Evolutionary conservation across 2,888 invertebrate species (phyloP).

Genomic region (Ormyrus nitidulus): DNA sequence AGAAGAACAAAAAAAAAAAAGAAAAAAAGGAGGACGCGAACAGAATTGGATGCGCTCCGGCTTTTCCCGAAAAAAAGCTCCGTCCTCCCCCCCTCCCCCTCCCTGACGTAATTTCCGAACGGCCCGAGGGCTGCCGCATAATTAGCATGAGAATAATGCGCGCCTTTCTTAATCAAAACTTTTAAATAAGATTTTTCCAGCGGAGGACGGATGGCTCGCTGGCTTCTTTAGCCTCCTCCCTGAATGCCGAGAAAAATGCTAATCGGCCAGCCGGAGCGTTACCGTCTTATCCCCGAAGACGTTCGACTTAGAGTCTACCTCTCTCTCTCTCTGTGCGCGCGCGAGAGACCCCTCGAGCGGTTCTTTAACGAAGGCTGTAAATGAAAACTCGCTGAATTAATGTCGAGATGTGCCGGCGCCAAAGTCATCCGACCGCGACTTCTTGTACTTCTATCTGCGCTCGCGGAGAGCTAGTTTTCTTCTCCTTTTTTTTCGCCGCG

Average conservation of each 20-base stretch:
- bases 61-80: constrained; percentile 43
- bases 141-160: constrained; percentile 75
- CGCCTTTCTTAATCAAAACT: constrained; percentile 74
- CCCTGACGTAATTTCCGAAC: constrained; percentile 62
- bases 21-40: neutral
- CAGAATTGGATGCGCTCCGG: constrained; percentile 43
- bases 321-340: too few species aligned
- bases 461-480: too few species aligned
- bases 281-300: constrained; percentile 11
- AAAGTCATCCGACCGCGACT: too few species aligned
- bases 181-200: constrained; percentile 73
- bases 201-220: constrained; percentile 47
- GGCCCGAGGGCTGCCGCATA: constrained; percentile 60
- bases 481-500: too few species aligned
- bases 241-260: constrained; percentile 51
- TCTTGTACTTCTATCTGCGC: too few species aligned
- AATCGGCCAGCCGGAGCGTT: constrained; percentile 24
- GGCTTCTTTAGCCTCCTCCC: neutral
- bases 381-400: constrained; percentile 54
- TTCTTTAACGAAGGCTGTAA: constrained; percentile 52
- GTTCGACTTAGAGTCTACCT: neutral
- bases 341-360: constrained; percentile 25
- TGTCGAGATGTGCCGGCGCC: neutral
- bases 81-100: neutral
- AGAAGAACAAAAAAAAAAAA: constrained; percentile 16